Percentiles rank a stretch among this genome's conserved stretches.
phyloP scores from a whole-genome alignment of 2,888 invertebrate species.

The Acanthosoma haemorrhoidale region DNA sequence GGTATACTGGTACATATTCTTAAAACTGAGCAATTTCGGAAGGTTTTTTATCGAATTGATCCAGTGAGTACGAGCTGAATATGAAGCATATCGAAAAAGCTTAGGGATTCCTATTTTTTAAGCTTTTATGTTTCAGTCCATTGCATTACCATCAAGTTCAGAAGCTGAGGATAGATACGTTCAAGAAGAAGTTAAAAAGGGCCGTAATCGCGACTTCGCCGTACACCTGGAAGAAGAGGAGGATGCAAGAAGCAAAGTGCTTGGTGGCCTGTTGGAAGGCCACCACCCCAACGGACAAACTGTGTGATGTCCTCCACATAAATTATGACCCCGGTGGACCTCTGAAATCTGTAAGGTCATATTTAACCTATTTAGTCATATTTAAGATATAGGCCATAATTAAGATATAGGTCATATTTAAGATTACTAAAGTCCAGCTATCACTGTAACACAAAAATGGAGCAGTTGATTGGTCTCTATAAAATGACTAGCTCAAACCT shows the following conservation, averaged over 20 bases:
- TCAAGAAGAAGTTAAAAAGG: constrained; percentile 22
- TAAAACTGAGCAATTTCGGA: constrained; percentile 95
- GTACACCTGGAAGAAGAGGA: not conserved
- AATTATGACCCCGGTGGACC: constrained; percentile 32
- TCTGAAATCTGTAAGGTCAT: constrained; percentile 28
- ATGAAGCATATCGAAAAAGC: too few species aligned
- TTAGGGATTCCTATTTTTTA: not conserved
- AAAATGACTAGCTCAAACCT: too few species aligned
- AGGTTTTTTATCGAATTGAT: constrained; percentile 85
- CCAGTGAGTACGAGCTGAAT: constrained; percentile 60
- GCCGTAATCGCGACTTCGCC: constrained; percentile 8
- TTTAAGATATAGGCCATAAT: too few species aligned
- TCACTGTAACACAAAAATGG: too few species aligned
- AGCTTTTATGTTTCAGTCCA: constrained; percentile 15
- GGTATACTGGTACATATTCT: constrained; percentile 78
- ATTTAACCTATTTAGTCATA: too few species aligned
- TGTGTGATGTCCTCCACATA: constrained; percentile 28
- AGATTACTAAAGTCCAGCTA: too few species aligned
- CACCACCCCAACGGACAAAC: not conserved
- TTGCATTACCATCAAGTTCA: constrained; percentile 8
- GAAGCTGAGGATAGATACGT: not conserved
- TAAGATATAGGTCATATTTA: too few species aligned
- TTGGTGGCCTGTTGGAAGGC: constrained; percentile 11
- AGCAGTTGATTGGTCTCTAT: too few species aligned
- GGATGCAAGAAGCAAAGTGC: constrained; percentile 1